These are phyloP conservation scores for Pocota personata DNA, from an alignment of 2,888 invertebrate genomes.

Conservation along the genomic window DNA sequence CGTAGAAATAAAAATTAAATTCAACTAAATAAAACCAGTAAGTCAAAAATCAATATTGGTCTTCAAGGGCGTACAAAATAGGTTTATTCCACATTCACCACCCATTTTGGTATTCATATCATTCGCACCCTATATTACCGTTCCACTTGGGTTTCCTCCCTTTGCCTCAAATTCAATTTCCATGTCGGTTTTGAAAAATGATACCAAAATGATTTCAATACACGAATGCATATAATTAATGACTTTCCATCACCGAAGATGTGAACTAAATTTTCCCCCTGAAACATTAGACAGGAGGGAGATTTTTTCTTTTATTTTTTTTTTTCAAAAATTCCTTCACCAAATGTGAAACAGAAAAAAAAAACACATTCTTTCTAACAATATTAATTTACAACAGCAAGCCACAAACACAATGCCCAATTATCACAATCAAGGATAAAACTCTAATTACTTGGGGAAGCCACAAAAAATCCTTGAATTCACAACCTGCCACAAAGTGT, in stretches of 20 bases:
- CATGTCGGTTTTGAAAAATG: slow-evolving; percentile 74
- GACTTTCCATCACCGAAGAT: slow-evolving; percentile 56
- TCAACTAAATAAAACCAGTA: slow-evolving; percentile 10
- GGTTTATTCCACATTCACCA: slow-evolving; percentile 60
- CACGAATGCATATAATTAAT: slow-evolving; percentile 73
- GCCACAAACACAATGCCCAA: slow-evolving; percentile 6
- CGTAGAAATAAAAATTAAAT: neutral
- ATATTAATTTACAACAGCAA: slow-evolving; percentile 43
- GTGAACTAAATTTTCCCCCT: slow-evolving; percentile 48
- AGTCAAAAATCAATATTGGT: slow-evolving; percentile 38
- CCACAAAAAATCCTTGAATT: slow-evolving; percentile 57
- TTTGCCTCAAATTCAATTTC: slow-evolving; percentile 62
- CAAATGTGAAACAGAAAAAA: neutral
- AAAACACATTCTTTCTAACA: slow-evolving; percentile 7
- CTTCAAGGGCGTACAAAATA: slow-evolving; percentile 56
- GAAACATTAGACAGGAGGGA: neutral
- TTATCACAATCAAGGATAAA: slow-evolving; percentile 27
- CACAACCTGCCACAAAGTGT: slow-evolving; percentile 21
- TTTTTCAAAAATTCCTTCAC: neutral
- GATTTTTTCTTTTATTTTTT: neutral
- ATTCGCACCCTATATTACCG: slow-evolving; percentile 63
- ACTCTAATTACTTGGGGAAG: slow-evolving; percentile 30
- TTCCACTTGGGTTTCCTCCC: slow-evolving; percentile 54
- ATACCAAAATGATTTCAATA: slow-evolving; percentile 73
- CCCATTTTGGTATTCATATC: slow-evolving; percentile 69